Evolutionary conservation across 2,797 vertebrate genomes (phyloP), one percentile per base, ranked within the genome.

Genomic region (Meda fulgida): DNA sequence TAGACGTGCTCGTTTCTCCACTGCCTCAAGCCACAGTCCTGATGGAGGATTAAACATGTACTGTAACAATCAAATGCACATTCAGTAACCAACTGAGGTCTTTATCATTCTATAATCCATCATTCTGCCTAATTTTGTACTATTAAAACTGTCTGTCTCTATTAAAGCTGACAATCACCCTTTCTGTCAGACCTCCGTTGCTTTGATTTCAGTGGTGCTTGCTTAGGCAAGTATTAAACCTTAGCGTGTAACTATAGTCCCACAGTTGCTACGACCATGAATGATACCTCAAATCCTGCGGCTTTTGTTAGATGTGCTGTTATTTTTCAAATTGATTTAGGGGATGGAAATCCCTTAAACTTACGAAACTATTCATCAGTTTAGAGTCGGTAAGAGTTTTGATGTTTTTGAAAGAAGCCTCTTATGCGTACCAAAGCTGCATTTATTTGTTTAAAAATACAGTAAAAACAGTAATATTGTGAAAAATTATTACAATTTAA

Each of bases 31-130:
- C 76, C 77, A 72, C 53, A 80, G 43, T 73, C 40, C 31, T 80
- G 77, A 80, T 85, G 66, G 23, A 72, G 38, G 31, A 66, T 79
- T 71, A 71, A 80, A 65, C 40, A 53, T 85, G 80, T 85, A 65
- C 84, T 80, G 84, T 66, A 80, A 71, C 66, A 79, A 65, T 72
- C 26, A 76, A 73, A 85, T 43, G 36, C 70, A 63, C 77, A 80
- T 66, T 65, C 43, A 66, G n/a, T 60, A 38, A 36, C 38, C 46
- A 65, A 26, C 26, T 80, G 55, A 85, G 31, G 10, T 71, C 36
- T 55, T 46, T 43, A 51, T 75, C 40, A 11, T 36, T 31, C 55
- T 34, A 8, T 23, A 82, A 63, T 82, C 23, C 46, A 76, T 77
- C 46, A 77, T 48, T 76, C 46, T 76, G 40, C 18, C 21, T 76